A percentile compares a stretch with the other conserved stretches of the same genome.
Conservation (phyloP, 2,888 invertebrate species). For the Cryptocheilus praepositus region DNA sequence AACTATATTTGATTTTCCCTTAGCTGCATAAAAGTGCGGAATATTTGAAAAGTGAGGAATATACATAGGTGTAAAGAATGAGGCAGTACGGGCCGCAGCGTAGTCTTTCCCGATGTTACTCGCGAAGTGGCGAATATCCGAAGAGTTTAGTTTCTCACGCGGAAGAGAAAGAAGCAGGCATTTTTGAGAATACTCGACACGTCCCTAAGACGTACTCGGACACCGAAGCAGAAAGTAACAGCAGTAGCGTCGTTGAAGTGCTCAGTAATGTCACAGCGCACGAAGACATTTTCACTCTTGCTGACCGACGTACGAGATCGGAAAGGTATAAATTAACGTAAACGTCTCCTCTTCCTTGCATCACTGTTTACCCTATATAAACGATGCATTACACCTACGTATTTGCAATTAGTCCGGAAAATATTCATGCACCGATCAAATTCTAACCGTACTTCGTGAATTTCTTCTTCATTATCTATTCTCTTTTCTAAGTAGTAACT, state of each 20-base stretch:
- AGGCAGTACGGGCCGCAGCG: conserved; percentile 62
- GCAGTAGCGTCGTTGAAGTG: conserved; percentile 29
- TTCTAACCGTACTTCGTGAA: too few species aligned
- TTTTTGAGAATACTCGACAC: conserved; percentile 57
- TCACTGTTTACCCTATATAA: too few species aligned
- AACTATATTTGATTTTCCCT: too few species aligned
- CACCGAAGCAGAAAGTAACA: conserved; percentile 24
- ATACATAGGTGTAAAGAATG: conserved; percentile 52
- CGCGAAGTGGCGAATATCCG: conserved; percentile 54
- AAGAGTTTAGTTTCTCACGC: conserved; percentile 57
- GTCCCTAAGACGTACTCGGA: conserved; percentile 53
- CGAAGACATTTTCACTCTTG: conserved; percentile 26
- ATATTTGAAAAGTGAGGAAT: neutral
- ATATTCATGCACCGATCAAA: too few species aligned
- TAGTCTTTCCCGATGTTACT: conserved; percentile 62
- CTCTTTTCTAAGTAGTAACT: too few species aligned
- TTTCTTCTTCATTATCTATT: too few species aligned
- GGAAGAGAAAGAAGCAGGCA: conserved; percentile 47
- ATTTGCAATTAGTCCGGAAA: too few species aligned
- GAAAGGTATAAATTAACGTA: conserved; percentile 65
- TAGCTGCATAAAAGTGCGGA: too few species aligned
- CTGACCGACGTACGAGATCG: conserved; percentile 63
- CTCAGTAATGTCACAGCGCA: conserved; percentile 25
- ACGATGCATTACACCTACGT: too few species aligned
- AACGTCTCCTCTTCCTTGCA: too few species aligned